Evolutionary conservation across 2,113 vertebrate species (phyloP), one percentile per base, ranked within the genome.

Genomic region (Tyto alba): DNA sequence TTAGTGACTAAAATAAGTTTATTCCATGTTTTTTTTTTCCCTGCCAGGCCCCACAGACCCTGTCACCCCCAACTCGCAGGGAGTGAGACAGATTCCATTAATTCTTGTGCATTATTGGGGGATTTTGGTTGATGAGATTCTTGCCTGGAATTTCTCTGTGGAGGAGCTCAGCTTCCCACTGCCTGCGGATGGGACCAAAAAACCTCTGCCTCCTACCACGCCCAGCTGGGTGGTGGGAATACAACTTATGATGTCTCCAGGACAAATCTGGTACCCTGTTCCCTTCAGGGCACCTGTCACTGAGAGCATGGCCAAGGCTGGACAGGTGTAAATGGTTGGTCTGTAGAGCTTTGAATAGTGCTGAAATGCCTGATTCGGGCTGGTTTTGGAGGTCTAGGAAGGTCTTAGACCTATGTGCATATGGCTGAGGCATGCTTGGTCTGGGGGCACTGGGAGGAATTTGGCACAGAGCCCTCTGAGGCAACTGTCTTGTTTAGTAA

Each of bases 81-180:
- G 26, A 79, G 13, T 10, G 41, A 95, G 62, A 48, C 53, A 84
- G 73, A 95, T 97, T 96, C 93, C 74, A 76, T 82, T 92, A 96
- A 93, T 95, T 95, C 56, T 85, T 85, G 41, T 69, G 53, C 66
- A 36, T 92, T 89, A 84, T 41, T 78, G 67, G 85, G 90, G 59
- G 77, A 92, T 91, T 96, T 91, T 4, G 6, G 62, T 91, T 6
- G 29, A 73, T 88, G 81, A 85, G 74, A 64, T 85, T 79, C 81
- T 94, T 95, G 60, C 85, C 75, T 81, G 85, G 78, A 91, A 96
- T 91, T 95, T 89, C 69, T 94, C 52, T 85, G 66, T 10, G 45
- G 43, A 92, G 77, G 43, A 82, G 57, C 62, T 29, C 1, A 7
- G 66, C 48, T 96, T 95, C 69, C 43, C 43, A 71, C 34, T 95